phyloP scores from a whole-genome alignment of 2,888 invertebrate genomes.

The Tenthredo distinguenda region DNA sequence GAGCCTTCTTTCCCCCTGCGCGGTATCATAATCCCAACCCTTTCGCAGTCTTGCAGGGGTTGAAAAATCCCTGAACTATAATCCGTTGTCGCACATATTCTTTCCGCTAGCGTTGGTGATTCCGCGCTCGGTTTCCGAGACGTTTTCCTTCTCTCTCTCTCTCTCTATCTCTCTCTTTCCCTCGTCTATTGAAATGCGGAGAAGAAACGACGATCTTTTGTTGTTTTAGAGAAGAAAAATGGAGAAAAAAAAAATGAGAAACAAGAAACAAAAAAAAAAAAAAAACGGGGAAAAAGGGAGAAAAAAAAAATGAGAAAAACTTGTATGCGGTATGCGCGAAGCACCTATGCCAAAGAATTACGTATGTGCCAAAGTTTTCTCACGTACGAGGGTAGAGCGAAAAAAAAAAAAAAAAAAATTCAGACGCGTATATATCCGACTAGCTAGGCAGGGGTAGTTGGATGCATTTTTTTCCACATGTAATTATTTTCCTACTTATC shows the following conservation, averaged over 20 bases:
- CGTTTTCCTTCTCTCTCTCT: neutral
- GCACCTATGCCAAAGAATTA: neutral
- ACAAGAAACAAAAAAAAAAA: too few relatives aligned
- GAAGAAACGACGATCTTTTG: neutral
- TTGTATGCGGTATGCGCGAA: neutral
- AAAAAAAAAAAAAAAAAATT: too few relatives aligned
- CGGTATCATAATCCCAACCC: neutral
- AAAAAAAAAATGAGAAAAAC: neutral
- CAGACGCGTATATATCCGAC: too few relatives aligned
- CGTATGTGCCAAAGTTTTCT: neutral
- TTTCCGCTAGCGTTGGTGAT: neutral
- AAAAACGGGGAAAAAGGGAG: neutral
- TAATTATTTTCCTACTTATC: conserved; percentile 25
- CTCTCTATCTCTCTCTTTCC: too few relatives aligned
- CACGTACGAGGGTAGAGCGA: too few relatives aligned
- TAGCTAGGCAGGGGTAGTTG: neutral
- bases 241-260: neutral
- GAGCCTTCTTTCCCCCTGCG: neutral
- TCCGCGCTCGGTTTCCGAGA: neutral
- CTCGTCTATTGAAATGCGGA: neutral
- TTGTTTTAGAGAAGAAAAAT: neutral
- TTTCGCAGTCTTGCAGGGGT: neutral
- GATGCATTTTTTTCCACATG: neutral
- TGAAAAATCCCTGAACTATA: neutral
- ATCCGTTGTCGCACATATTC: neutral